These are phyloP conservation scores for Coelogynopora nodosa DNA, from an alignment of 2,888 invertebrate genomes.

Conservation along the genomic window DNA sequence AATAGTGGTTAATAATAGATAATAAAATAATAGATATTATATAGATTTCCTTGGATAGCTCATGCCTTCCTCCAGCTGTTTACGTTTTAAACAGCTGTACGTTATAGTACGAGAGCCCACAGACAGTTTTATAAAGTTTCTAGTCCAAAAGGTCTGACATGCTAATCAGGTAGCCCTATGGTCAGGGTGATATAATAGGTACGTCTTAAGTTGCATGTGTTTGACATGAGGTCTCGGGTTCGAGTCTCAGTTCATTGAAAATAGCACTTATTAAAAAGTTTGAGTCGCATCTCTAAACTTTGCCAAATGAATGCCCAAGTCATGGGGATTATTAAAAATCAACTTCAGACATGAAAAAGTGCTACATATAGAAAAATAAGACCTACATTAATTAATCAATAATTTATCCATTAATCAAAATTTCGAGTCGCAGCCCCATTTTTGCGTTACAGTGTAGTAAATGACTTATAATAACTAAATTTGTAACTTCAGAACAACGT, in stretches of 20 bases:
- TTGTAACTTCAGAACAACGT: background rate
- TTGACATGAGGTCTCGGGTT: background rate
- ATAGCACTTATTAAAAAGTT: background rate
- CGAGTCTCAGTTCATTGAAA: background rate
- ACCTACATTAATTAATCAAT: background rate
- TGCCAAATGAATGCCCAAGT: background rate
- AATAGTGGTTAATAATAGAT: no score
- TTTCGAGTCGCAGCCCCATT: background rate
- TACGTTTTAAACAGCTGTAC: no score
- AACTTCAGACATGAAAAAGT: background rate
- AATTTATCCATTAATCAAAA: background rate
- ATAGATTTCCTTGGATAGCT: no score
- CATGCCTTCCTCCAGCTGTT: no score
- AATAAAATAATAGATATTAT: no score
- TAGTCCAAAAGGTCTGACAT: background rate
- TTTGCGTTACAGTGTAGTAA: background rate
- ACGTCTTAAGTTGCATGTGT: conserved; percentile 22
- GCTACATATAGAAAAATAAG: background rate
- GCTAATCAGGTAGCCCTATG: background rate
- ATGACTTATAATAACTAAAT: background rate
- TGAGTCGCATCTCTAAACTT: background rate
- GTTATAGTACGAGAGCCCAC: background rate
- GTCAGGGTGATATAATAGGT: background rate
- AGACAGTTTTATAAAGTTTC: background rate
- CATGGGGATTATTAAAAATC: background rate